A percentile compares a stretch with the other conserved stretches of the same genome.
These are phyloP conservation scores for Hyphantria cunea DNA, from an alignment of 1,140 invertebrate genomes.

Conservation along the genomic window DNA sequence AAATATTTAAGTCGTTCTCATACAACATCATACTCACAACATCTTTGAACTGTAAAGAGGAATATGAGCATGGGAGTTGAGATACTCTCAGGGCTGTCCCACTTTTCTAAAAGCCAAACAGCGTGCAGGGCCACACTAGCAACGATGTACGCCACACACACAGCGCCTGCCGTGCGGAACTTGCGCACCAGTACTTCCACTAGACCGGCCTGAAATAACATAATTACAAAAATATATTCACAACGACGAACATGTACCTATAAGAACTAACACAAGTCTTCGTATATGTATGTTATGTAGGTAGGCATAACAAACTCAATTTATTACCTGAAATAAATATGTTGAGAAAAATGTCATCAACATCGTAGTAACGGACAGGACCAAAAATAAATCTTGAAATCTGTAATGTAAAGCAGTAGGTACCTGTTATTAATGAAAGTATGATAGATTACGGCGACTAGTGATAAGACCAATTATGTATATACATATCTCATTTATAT, in stretches of 20 bases:
- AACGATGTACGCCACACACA: conserved; percentile 82
- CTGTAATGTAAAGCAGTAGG: conserved; percentile 72
- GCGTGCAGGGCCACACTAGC: conserved; percentile 83
- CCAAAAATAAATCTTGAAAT: conserved; percentile 86
- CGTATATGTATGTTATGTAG: no score
- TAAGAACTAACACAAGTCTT: no score
- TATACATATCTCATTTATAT: no score
- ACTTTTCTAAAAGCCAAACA: conserved; percentile 82
- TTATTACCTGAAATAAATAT: conserved; percentile 88
- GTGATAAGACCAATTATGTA: no score
- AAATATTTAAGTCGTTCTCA: no score
- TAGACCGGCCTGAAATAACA: conserved; percentile 82
- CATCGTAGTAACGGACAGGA: conserved; percentile 84
- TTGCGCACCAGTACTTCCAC: conserved; percentile 85
- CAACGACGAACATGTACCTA: no score
- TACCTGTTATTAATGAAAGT: no score
- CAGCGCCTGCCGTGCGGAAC: conserved; percentile 83
- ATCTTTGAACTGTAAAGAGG: conserved; percentile 83
- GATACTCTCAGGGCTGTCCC: conserved; percentile 76
- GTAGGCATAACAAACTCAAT: no score
- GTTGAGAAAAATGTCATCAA: conserved; percentile 87
- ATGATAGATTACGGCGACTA: no score
- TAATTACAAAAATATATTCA: no score
- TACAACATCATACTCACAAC: conserved; percentile 79
- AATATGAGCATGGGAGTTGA: conserved; percentile 83